Evolutionary conservation across 2,888 invertebrate species (phyloP), one percentile per base, ranked within the genome.

Genomic region (Mythimna vitellina): DNA sequence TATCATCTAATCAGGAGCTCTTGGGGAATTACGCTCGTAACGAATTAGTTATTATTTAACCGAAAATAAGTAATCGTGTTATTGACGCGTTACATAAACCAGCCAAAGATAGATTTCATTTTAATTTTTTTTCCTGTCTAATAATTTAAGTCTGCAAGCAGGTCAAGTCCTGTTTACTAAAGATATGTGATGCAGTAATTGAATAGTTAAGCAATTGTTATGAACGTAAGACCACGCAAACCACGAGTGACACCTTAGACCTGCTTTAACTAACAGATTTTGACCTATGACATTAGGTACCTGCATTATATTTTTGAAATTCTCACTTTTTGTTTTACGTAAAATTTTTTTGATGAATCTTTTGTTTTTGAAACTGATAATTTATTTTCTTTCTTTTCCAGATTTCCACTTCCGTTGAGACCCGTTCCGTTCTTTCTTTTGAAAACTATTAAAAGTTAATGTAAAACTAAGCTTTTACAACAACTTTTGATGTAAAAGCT

Each of bases 211-310:
- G 69, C 58, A 75, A 78, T 67, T 65, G 66, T 71, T 77, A 73
- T 68, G 65, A 57, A 63, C 57, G 65, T 53, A 42, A 65, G n/a
- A 60, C 56, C 65, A 65, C 54, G 46, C 42, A 79, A 29, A 67
- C 32, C 17, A 56, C 60, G 63, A 63, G 42, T 65, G 38, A 20
- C 65, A 65, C 42, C 60, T 65, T n/a, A 25, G 65, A 20, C 57
- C 35, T 32, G 9, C 25, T 56, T 56, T 49, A 56, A 17, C 32
- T 29, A 60, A 71, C 22, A 80, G 69, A 73, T 71, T 72, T 77
- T 82, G 75, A 82, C 73, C 75, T 51, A 53, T 73, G 77, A 71
- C 73, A 80, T 82, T 82, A 29, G 29, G 29, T 29, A 79, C 69
- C 62, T 46, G 51, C 29, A 63, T 69, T 56, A 68, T 51, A 14